Conservation (phyloP, 2,797 vertebrate species). For the Acropternis orthonyx region DNA sequence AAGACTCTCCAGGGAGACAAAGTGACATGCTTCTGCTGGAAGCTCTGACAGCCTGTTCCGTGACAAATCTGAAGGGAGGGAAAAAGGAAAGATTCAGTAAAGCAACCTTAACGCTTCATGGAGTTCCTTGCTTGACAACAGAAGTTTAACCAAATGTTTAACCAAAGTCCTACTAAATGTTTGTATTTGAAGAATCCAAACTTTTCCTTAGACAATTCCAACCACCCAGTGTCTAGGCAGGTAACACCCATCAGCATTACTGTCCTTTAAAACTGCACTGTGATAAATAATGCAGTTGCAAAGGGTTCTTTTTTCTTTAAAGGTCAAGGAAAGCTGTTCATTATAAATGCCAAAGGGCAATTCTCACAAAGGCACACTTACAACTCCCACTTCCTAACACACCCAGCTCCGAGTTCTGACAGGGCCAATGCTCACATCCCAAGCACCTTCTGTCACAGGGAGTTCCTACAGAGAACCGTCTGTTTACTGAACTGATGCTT, state of each 20-base stretch:
- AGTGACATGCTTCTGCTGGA: constrained; percentile 89
- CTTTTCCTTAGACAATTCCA: background rate
- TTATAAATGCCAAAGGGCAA: background rate
- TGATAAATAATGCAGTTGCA: background rate
- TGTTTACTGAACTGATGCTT: background rate
- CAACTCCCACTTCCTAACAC: background rate
- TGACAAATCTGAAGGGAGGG: constrained; percentile 83
- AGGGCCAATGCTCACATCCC: background rate
- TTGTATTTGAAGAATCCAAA: background rate
- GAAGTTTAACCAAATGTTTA: background rate
- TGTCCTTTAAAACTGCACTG: background rate
- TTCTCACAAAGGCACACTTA: background rate
- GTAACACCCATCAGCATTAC: background rate
- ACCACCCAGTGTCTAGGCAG: background rate
- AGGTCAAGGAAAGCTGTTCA: background rate
- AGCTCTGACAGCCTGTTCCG: constrained; percentile 92
- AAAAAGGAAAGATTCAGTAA: background rate
- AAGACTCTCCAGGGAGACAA: constrained; percentile 92
- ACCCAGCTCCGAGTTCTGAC: background rate
- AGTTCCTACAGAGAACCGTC: background rate
- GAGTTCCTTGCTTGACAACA: background rate
- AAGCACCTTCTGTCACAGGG: background rate
- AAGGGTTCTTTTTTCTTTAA: background rate
- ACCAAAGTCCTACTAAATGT: background rate
- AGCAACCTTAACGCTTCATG: background rate